A percentile compares a stretch with the other conserved stretches of the same genome.
These are phyloP conservation scores for Nowickia ferox DNA, from an alignment of 2,888 invertebrate species.

Conservation along the genomic window DNA sequence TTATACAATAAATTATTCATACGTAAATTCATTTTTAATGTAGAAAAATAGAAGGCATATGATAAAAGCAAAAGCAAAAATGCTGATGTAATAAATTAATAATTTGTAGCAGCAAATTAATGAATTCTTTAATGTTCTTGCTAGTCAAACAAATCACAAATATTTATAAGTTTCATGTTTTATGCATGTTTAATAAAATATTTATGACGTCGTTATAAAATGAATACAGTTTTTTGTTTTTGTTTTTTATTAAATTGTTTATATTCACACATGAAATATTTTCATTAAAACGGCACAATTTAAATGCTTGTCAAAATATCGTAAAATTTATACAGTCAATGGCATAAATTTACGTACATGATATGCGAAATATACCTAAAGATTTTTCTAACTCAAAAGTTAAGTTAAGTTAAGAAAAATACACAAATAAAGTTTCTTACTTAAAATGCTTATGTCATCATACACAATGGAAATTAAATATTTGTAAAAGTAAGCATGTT, in stretches of 20 bases:
- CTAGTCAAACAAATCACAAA: slow-evolving; percentile 34
- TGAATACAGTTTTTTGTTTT: background rate
- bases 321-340: background rate
- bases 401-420: too few relatives aligned
- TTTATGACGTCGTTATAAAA: slow-evolving; percentile 30
- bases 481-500: too few relatives aligned
- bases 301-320: slow-evolving; percentile 17
- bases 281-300: slow-evolving; percentile 6
- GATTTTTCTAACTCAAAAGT: too few relatives aligned
- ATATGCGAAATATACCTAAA: background rate
- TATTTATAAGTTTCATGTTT: slow-evolving; percentile 20
- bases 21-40: slow-evolving; percentile 19
- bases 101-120: slow-evolving; percentile 47
- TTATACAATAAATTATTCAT: slow-evolving; percentile 38
- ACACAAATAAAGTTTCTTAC: too few relatives aligned
- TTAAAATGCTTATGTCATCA: too few relatives aligned
- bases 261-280: slow-evolving; percentile 6
- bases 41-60: background rate
- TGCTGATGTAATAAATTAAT: slow-evolving; percentile 33
- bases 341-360: background rate
- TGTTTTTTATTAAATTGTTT: background rate
- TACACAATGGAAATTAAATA: too few relatives aligned
- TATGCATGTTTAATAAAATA: slow-evolving; percentile 18
- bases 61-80: background rate
- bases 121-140: slow-evolving; percentile 41